Percentiles rank a stretch among this genome's conserved stretches.
These are phyloP conservation scores for Danionella cerebrum DNA, from an alignment of 2,113 vertebrate genomes.

Conservation along the genomic window DNA sequence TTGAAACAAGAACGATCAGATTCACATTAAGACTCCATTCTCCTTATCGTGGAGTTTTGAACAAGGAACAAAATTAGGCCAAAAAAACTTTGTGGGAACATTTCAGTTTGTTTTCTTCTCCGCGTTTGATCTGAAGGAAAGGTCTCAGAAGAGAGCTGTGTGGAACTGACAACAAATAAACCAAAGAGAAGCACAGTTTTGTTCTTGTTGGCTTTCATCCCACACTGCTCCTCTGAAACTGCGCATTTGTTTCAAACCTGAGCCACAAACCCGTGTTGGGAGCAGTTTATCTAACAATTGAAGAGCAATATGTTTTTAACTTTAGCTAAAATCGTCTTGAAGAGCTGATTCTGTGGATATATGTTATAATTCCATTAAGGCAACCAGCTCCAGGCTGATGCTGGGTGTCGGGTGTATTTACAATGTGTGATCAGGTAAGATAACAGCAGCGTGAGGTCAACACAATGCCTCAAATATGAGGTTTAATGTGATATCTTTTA, in stretches of 20 bases:
- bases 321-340: not conserved
- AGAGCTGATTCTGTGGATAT: too few species aligned
- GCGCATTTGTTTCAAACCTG: not conserved
- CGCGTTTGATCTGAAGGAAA: conserved; percentile 50
- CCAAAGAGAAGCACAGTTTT: conserved; percentile 42
- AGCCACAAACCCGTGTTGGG: not conserved
- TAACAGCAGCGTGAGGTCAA: not conserved
- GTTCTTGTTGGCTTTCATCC: conserved; percentile 57
- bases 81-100: conserved; percentile 43
- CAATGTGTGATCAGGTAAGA: not conserved
- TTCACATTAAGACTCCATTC: conserved; percentile 5
- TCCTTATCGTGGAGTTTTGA: not conserved
- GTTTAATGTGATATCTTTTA: conserved; percentile 13
- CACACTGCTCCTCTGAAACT: conserved; percentile 36
- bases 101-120: conserved; percentile 1
- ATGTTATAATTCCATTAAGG: not conserved
- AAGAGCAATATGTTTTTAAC: not conserved
- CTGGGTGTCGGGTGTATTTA: conserved; percentile 4
- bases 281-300: conserved; percentile 5
- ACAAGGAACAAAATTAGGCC: conserved; percentile 44
- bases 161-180: conserved; percentile 55
- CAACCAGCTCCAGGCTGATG: not conserved
- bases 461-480: not conserved
- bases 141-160: conserved; percentile 29
- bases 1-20: too few species aligned